Conservation (phyloP, 2,888 invertebrate species). For the Lochmaea crataegi region DNA sequence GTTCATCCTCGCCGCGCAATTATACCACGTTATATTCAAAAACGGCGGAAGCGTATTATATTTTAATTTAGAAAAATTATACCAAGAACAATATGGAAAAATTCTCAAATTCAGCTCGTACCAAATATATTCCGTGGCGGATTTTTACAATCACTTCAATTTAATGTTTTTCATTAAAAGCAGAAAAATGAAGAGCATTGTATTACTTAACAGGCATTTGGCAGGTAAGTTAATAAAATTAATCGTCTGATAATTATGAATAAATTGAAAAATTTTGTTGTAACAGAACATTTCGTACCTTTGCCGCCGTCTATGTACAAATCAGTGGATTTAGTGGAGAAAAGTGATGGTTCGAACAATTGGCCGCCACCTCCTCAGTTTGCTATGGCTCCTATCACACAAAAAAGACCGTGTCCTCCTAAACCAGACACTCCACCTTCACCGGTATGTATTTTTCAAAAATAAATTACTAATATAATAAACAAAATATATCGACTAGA, state of each 20-base stretch:
- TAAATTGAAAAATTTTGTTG: conserved; percentile 16
- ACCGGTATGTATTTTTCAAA: conserved; percentile 56
- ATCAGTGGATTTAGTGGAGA: conserved; percentile 35
- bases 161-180: conserved; percentile 59
- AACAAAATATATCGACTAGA: too few species aligned
- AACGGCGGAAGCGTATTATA: conserved; percentile 58
- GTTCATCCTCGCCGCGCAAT: conserved; percentile 61
- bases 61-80: conserved; percentile 56
- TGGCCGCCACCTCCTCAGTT: conserved; percentile 50
- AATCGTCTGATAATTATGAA: background rate
- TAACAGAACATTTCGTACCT: conserved; percentile 57
- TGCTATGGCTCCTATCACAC: conserved; percentile 37
- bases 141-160: conserved; percentile 59
- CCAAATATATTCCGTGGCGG: conserved; percentile 58
- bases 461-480: background rate
- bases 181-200: conserved; percentile 61
- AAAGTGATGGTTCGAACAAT: conserved; percentile 46
- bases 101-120: conserved; percentile 56
- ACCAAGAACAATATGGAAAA: conserved; percentile 57
- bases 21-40: conserved; percentile 60
- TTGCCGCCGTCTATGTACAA: conserved; percentile 53
- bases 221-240: conserved; percentile 57
- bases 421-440: conserved; percentile 67
- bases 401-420: conserved; percentile 58
- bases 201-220: conserved; percentile 67